A percentile compares a stretch with the other conserved stretches of the same genome.
Evolutionary conservation across 1,140 invertebrate genomes (phyloP).

Genomic region (Megathymus violae): DNA sequence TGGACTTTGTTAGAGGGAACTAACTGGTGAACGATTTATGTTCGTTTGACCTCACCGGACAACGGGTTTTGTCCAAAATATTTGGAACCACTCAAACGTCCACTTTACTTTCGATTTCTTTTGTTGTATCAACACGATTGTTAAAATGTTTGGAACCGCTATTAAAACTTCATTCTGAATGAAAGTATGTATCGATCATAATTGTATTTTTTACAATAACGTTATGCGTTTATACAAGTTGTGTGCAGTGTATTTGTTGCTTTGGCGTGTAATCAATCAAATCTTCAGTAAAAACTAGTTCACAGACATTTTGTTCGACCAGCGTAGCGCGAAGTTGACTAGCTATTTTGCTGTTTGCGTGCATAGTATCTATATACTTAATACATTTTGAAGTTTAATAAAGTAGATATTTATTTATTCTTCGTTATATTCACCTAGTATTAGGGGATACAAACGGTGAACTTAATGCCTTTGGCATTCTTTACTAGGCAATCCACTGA

Average conservation of each 20-base stretch:
- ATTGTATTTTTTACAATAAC: background rate
- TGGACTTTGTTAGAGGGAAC: slow-evolving; percentile 72
- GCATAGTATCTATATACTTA: too few relatives aligned
- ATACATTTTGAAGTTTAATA: too few relatives aligned
- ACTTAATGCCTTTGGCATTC: too few relatives aligned
- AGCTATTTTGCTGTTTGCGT: slow-evolving; percentile 16
- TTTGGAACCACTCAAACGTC: slow-evolving; percentile 59
- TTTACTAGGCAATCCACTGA: too few relatives aligned
- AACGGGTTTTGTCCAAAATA: slow-evolving; percentile 66
- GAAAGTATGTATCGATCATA: slow-evolving; percentile 13
- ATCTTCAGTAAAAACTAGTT: slow-evolving; percentile 38
- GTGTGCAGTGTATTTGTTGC: slow-evolving; percentile 29
- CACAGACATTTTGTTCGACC: slow-evolving; percentile 19
- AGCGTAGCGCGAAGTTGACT: slow-evolving; percentile 42
- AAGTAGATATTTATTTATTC: too few relatives aligned
- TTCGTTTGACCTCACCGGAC: slow-evolving; percentile 53
- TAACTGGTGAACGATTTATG: slow-evolving; percentile 78
- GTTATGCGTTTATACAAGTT: slow-evolving; percentile 15
- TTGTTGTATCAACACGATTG: slow-evolving; percentile 56
- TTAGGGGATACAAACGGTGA: too few relatives aligned
- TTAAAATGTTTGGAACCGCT: slow-evolving; percentile 33
- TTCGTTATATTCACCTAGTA: too few relatives aligned
- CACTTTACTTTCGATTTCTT: slow-evolving; percentile 46
- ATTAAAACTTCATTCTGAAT: slow-evolving; percentile 6
- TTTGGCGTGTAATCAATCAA: slow-evolving; percentile 33